Evolutionary conservation across 2,113 vertebrate genomes (phyloP).

Genomic region (Rhinolophus sinicus): DNA sequence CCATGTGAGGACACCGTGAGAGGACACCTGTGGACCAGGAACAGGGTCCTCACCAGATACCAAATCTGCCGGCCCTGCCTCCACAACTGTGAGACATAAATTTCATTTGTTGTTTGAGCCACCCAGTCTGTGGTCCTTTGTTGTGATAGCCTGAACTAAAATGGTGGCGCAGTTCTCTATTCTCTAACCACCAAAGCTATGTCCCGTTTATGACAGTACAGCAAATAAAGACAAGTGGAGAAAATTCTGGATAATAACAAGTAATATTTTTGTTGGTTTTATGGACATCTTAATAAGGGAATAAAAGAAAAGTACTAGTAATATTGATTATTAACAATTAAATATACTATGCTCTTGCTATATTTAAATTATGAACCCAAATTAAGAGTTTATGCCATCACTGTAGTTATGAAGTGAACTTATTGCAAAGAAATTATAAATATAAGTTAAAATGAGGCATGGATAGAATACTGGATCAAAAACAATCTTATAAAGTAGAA

Average conservation of each 20-base stretch:
- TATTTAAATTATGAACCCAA: conserved; percentile 47
- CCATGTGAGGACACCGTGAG: not conserved
- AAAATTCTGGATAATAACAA: conserved; percentile 13
- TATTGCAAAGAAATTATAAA: not conserved
- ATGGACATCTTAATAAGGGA: conserved; percentile 21
- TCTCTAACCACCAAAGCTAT: not conserved
- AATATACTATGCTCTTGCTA: not conserved
- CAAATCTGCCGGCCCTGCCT: not conserved
- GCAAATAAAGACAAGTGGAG: not conserved
- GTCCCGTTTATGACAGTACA: not conserved
- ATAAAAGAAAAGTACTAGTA: not conserved
- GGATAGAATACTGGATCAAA: not conserved
- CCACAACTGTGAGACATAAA: not conserved
- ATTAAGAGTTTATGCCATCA: not conserved
- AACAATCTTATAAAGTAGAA: not conserved
- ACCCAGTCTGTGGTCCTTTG: not conserved
- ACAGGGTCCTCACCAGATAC: not conserved
- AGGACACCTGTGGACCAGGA: not conserved
- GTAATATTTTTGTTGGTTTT: not conserved
- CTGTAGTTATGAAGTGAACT: conserved; percentile 8
- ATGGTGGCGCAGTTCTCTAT: not conserved
- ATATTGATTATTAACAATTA: conserved; percentile 18
- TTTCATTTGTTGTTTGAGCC: not conserved
- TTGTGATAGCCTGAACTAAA: not conserved
- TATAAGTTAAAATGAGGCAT: not conserved